Percentiles rank a stretch among this genome's conserved stretches.
These are phyloP conservation scores for Spodoptera picta DNA, from an alignment of 2,888 invertebrate genomes.

Conservation along the genomic window DNA sequence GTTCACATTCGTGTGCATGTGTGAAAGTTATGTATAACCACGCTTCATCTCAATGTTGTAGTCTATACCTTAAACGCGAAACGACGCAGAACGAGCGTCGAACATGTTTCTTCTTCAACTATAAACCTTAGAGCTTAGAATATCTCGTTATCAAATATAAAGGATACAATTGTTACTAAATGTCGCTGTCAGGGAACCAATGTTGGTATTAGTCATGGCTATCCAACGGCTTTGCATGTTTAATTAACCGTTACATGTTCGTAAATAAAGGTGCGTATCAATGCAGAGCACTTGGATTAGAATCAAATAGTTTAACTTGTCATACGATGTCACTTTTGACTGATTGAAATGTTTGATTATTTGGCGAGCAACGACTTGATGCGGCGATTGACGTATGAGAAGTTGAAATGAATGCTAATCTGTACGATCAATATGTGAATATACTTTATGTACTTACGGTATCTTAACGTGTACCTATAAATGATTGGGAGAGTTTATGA, in stretches of 20 bases:
- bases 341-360: slow-evolving; percentile 44
- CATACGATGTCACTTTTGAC: slow-evolving; percentile 26
- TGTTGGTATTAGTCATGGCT: slow-evolving; percentile 79
- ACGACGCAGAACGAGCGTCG: slow-evolving; percentile 41
- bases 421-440: no score
- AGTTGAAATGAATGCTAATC: slow-evolving; percentile 11
- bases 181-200: slow-evolving; percentile 76
- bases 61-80: slow-evolving; percentile 31
- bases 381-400: slow-evolving; percentile 26
- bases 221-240: slow-evolving; percentile 74
- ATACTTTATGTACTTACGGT: no score
- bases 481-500: no score
- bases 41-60: slow-evolving; percentile 33
- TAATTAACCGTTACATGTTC: slow-evolving; percentile 72
- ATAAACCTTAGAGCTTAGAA: slow-evolving; percentile 63
- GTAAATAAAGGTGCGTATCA: slow-evolving; percentile 69
- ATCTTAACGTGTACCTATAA: no score
- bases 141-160: slow-evolving; percentile 56
- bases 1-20: no score
- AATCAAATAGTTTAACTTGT: slow-evolving; percentile 42
- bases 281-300: slow-evolving; percentile 49
- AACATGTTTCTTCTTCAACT: slow-evolving; percentile 50
- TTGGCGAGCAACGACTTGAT: slow-evolving; percentile 40
- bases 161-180: slow-evolving; percentile 72
- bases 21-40: background rate